Conservation (phyloP, 2,888 invertebrate species). For the Dicyrtoma fusca region DNA sequence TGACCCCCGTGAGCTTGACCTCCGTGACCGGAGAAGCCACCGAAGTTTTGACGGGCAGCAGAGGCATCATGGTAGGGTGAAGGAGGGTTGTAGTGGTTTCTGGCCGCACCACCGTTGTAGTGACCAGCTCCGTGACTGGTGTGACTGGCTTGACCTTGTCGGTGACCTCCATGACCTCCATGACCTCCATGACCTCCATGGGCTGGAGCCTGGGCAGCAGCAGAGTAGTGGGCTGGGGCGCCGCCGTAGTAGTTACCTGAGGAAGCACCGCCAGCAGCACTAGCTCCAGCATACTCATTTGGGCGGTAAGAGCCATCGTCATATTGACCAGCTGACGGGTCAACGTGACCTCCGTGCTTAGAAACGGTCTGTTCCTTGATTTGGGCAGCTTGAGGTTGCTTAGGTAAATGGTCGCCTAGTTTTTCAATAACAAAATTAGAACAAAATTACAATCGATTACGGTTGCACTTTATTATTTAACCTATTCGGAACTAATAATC, state of each 20-base stretch:
- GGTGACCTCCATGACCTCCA: neutral
- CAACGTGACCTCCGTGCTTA: constrained; percentile 4
- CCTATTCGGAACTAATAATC: too few species aligned
- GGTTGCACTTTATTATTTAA: too few species aligned
- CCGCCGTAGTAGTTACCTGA: constrained; percentile 31
- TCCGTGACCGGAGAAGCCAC: neutral
- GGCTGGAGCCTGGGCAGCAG: neutral
- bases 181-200: neutral
- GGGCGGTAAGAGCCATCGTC: constrained; percentile 24
- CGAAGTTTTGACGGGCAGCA: constrained; percentile 9
- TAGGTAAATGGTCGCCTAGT: constrained; percentile 53
- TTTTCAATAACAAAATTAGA: too few species aligned
- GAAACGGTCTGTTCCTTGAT: constrained; percentile 41
- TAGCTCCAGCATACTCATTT: too few species aligned
- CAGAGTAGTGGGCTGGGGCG: constrained; percentile 32
- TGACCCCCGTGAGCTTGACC: constrained; percentile 3
- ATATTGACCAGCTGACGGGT: constrained; percentile 23
- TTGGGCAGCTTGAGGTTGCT: constrained; percentile 49
- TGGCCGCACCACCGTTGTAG: neutral
- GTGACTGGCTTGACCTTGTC: neutral
- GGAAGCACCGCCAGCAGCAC: constrained; percentile 1
- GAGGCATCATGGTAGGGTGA: constrained; percentile 28
- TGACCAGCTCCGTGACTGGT: constrained; percentile 11
- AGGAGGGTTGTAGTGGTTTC: constrained; percentile 25
- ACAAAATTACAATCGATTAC: too few species aligned